Base-by-base conservation (phyloP, 2,797 vertebrate genomes). In the Valencia hispanica region DNA sequence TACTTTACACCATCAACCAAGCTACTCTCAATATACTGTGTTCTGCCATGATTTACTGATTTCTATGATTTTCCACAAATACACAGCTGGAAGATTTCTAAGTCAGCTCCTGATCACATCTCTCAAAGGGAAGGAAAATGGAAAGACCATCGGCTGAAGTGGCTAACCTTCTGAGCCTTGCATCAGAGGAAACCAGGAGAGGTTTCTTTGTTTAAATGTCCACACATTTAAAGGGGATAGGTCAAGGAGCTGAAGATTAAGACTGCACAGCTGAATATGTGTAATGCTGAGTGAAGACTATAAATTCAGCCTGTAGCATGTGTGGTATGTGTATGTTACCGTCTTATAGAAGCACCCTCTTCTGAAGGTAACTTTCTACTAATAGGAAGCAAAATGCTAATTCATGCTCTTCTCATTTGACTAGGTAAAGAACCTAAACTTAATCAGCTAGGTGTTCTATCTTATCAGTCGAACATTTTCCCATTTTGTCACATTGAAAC, bases 161-260 rank as follows among this genome's bases (percentile, higher is more conserved):
- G 85, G 59, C 75, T 90, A 84, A 91, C 86, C 86, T 36, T 81
- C 75, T 82, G 80, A 4, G 22, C 61, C 81, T 83, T 72, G 78
- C 78, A 87, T 89, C 85, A 77, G n/a, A n/a, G 87, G 79, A 83
- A 69, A 86, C 86, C 82, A 86, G 86, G 73, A 82, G 77, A 61
- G 32, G 36, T 43, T 81, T 36, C 59, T 65, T 39, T 57, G 53
- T 84, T 80, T 83, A 66, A 88, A 83, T 45, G 73, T 87, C 82
- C 78, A 69, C 74, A 85, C 71, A 72, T 84, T 82, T 81, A 74
- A 32, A 32, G 65, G 63, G 2, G 65, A 53, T 59, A 51, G 66
- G 72, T 78, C 70, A 84, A 72, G 59, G 36, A 84, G 75, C 72
- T 77, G 3, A 66, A 55, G 72, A 80, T 86, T 53, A 72, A 74